Conservation (phyloP, 2,113 vertebrate genomes). For the Chaetura pelagica region DNA sequence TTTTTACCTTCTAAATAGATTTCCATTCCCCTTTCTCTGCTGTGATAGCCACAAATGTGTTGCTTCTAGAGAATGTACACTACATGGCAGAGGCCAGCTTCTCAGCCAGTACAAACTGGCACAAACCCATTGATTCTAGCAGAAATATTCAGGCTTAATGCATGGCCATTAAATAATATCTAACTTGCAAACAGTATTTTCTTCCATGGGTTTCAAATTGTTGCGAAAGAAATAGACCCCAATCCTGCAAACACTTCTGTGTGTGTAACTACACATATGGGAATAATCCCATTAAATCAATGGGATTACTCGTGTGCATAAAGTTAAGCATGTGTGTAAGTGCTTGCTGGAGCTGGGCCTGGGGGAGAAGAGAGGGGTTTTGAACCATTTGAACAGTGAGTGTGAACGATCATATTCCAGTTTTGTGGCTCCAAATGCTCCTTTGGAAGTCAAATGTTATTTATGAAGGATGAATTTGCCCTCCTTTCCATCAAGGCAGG, state of each 20-base stretch:
- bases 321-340: slow-evolving; percentile 62
- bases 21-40: neutral
- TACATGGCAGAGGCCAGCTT: neutral
- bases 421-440: neutral
- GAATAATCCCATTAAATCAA: slow-evolving; percentile 65
- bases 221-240: neutral
- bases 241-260: slow-evolving; percentile 39
- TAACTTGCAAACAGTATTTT: neutral
- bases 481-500: neutral
- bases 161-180: neutral
- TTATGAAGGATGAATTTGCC: neutral
- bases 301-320: slow-evolving; percentile 60
- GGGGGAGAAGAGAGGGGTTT: neutral
- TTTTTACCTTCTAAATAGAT: neutral
- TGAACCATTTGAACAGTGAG: neutral
- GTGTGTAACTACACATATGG: slow-evolving; percentile 52
- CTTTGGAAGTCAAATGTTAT: neutral
- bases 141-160: neutral
- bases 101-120: neutral
- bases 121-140: neutral
- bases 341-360: slow-evolving; percentile 50
- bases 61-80: neutral
- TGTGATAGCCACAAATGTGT: neutral
- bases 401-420: neutral
- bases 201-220: neutral